A percentile compares a stretch with the other conserved stretches of the same genome.
Evolutionary conservation across 1,140 invertebrate genomes (phyloP).

Genomic region (Thaumetopoea pityocampa): DNA sequence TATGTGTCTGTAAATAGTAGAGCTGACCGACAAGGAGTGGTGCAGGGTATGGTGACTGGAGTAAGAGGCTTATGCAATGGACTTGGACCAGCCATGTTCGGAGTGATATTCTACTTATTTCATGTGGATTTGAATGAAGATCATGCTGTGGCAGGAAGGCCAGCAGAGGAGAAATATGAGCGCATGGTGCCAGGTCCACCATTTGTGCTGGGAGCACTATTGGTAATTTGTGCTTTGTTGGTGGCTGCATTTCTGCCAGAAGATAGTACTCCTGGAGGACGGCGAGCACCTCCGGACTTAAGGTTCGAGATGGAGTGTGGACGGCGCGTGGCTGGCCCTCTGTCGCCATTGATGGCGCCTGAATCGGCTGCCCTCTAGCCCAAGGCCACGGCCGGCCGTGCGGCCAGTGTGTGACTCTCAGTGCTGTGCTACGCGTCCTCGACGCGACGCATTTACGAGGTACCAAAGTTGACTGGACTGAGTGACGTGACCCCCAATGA

Average conservation of each 20-base stretch:
- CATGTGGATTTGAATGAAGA: slow-evolving; percentile 96
- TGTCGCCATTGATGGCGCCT: slow-evolving; percentile 87
- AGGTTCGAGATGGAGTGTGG: slow-evolving; percentile 87
- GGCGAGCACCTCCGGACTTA: slow-evolving; percentile 80
- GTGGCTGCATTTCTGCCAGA: slow-evolving; percentile 95
- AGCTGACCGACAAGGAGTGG: slow-evolving; percentile 97
- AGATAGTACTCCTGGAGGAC: slow-evolving; percentile 69
- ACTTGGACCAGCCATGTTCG: slow-evolving; percentile 96
- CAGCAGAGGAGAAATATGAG: slow-evolving; percentile 55
- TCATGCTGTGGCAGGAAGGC: slow-evolving; percentile 52
- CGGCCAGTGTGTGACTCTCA: slow-evolving; percentile 59
- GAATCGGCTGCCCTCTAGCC: slow-evolving; percentile 83
- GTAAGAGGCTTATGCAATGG: slow-evolving; percentile 96
- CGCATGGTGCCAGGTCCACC: slow-evolving; percentile 97
- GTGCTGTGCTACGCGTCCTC: slow-evolving; percentile 28
- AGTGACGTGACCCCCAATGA: slow-evolving; percentile 36
- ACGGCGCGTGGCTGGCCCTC: slow-evolving; percentile 83
- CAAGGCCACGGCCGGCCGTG: slow-evolving; percentile 51
- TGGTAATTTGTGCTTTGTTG: slow-evolving; percentile 96
- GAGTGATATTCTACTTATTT: slow-evolving; percentile 98
- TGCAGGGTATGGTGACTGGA: slow-evolving; percentile 98
- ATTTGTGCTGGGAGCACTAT: slow-evolving; percentile 98
- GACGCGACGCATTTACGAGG: slow-evolving; percentile 55
- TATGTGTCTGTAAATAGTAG: slow-evolving; percentile 98
- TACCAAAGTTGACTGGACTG: slow-evolving; percentile 55